Percentiles rank a stretch among this genome's conserved stretches.
These are phyloP conservation scores for Chaenodraco wilsoni DNA, from an alignment of 2,797 vertebrate species.

Conservation along the genomic window DNA sequence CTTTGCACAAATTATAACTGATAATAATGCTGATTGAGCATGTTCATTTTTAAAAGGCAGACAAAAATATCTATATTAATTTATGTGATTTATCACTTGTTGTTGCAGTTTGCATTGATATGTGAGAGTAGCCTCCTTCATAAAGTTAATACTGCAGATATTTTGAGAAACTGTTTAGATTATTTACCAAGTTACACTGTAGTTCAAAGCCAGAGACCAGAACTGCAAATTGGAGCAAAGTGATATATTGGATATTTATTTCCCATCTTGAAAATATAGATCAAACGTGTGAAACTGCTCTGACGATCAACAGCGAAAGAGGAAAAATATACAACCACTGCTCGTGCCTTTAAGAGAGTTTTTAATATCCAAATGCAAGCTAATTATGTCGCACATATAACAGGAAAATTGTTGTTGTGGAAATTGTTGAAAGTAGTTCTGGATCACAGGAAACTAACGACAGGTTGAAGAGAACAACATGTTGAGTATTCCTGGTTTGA, in stretches of 20 bases:
- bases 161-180: background rate
- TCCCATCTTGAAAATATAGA: background rate
- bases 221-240: slow-evolving; percentile 16
- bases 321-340: background rate
- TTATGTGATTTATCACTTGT: background rate
- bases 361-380: background rate
- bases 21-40: background rate
- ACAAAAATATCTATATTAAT: background rate
- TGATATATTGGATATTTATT: slow-evolving; percentile 6
- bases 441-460: background rate
- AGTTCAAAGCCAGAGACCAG: slow-evolving; percentile 1
- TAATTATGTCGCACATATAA: background rate
- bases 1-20: background rate
- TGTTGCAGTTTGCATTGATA: background rate
- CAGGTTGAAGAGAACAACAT: background rate
- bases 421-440: background rate
- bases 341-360: background rate
- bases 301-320: background rate
- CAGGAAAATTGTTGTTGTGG: background rate
- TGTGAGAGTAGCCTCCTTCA: background rate
- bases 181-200: background rate
- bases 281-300: background rate
- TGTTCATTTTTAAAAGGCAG: background rate
- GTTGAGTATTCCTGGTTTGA: background rate
- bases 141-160: background rate